Base-by-base conservation (phyloP, 2,113 vertebrate genomes). In the Lagopus leucura region DNA sequence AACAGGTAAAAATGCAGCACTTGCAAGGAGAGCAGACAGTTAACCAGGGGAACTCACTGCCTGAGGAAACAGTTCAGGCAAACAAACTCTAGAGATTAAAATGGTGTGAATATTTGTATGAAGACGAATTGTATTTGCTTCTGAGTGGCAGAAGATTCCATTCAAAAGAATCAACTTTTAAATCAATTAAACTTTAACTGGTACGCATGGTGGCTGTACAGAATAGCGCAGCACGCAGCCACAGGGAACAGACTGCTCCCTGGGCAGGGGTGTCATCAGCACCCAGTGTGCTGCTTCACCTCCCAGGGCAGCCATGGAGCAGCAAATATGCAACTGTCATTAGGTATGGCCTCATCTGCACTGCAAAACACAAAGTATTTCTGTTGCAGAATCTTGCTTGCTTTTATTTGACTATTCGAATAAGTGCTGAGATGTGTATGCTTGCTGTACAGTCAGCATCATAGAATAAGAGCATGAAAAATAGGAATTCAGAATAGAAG, bases 251-350 rank as follows among this genome's bases (percentile, higher is more conserved):
- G 13, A 63, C 15, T 8, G 19, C 7, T 55, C 22, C 2, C 0
- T 2, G 20, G 40, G 55, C 8, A 7, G 0, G 11, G 30, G 34
- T 50, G 28, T 52, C 89, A 77, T 28, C 66, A 16, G 38, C 42
- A 77, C 21, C 30, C 19, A 28, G 43, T 66, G 36, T 5, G 30
- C 36, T 1, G 0, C 0, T 1, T 13, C n/a, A 40, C n/a, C 50
- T 55, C 21, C 2, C 1, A 30, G 15, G 17, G 10, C 27, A 17
- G n/a, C 21, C 55, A 27, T 15, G 19, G 52, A 80, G 36, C 1
- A 38, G 50, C 17, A 19, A 14, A 36, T 25, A 38, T 0, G 0
- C 25, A 10, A 84, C 32, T 18, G 8, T 22, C 30, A 11, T 21
- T 17, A 45, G 19, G n/a, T 30, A 48, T 6, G 45, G 14, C 27